Evolutionary conservation across 2,113 vertebrate genomes (phyloP).

Genomic region (Thamnaconus septentrionalis): DNA sequence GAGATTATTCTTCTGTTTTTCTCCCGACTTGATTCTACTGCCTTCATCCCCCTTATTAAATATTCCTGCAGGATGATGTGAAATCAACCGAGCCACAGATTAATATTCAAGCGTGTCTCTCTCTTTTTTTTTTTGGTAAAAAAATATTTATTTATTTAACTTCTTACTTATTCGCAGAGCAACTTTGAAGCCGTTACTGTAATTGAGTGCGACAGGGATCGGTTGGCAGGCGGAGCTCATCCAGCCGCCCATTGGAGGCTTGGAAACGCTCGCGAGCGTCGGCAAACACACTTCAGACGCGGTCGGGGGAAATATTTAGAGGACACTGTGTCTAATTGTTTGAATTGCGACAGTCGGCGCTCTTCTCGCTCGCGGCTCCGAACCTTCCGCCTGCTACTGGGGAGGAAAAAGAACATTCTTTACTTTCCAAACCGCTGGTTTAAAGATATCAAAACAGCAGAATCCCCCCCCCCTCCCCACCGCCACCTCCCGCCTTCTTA

Average conservation of each 20-base stretch:
- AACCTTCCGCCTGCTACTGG: constrained; percentile 6
- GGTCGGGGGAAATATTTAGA: constrained; percentile 14
- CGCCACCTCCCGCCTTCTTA: neutral
- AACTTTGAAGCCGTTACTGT: constrained; percentile 50
- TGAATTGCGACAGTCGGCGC: constrained; percentile 11
- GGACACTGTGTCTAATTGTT: constrained; percentile 15
- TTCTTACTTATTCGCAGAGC: neutral
- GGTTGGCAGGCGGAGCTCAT: constrained; percentile 25
- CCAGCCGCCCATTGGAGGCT: constrained; percentile 3
- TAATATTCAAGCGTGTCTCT: constrained; percentile 60
- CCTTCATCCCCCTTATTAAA: constrained; percentile 38
- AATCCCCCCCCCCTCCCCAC: neutral
- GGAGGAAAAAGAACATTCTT: neutral
- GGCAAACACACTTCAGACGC: constrained; percentile 22
- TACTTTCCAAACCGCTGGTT: constrained; percentile 1
- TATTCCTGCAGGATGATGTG: constrained; percentile 46
- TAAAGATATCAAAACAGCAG: constrained; percentile 33
- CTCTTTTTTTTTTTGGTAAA: constrained; percentile 7
- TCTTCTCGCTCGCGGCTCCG: constrained; percentile 20
- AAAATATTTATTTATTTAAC: no score
- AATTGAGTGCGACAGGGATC: constrained; percentile 38
- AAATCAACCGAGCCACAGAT: constrained; percentile 52
- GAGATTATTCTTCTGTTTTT: constrained; percentile 25
- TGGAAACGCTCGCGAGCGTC: constrained; percentile 9
- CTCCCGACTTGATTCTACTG: constrained; percentile 9